These are phyloP conservation scores for Melolontha melolontha DNA, from an alignment of 2,888 invertebrate genomes.

Conservation along the genomic window DNA sequence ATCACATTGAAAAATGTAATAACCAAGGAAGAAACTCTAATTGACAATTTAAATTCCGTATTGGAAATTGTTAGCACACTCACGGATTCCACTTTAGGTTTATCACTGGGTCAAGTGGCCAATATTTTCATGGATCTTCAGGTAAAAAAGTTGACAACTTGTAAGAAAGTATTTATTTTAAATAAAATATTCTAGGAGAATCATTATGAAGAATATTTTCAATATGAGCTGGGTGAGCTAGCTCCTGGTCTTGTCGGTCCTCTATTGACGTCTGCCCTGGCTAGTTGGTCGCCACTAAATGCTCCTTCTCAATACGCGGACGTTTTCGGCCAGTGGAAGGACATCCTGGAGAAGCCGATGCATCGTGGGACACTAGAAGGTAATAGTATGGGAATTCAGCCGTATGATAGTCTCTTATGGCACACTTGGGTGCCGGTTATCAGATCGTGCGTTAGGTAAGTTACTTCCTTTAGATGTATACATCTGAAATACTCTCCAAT, in stretches of 20 bases:
- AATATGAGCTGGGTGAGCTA: constrained; percentile 85
- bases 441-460: constrained; percentile 78
- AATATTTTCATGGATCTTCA: constrained; percentile 70
- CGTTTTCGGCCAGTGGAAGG: constrained; percentile 78
- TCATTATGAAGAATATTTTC: constrained; percentile 81
- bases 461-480: constrained; percentile 53
- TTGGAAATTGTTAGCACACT: constrained; percentile 75
- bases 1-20: constrained; percentile 76
- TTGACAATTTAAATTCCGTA: constrained; percentile 78
- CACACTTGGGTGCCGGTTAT: constrained; percentile 91
- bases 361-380: constrained; percentile 63
- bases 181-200: constrained; percentile 67
- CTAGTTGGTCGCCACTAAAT: constrained; percentile 83
- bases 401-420: constrained; percentile 89
- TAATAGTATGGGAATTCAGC: constrained; percentile 69
- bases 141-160: constrained; percentile 54
- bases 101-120: constrained; percentile 72
- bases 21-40: constrained; percentile 78
- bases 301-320: constrained; percentile 75
- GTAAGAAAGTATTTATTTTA: background rate
- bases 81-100: constrained; percentile 66
- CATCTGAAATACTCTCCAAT: constrained; percentile 36
- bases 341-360: constrained; percentile 67
- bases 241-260: constrained; percentile 89
- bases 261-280: constrained; percentile 79